Conservation (phyloP, 37 sponge, comb jelly and placozoan species). For the Petrosia ficiformis region DNA sequence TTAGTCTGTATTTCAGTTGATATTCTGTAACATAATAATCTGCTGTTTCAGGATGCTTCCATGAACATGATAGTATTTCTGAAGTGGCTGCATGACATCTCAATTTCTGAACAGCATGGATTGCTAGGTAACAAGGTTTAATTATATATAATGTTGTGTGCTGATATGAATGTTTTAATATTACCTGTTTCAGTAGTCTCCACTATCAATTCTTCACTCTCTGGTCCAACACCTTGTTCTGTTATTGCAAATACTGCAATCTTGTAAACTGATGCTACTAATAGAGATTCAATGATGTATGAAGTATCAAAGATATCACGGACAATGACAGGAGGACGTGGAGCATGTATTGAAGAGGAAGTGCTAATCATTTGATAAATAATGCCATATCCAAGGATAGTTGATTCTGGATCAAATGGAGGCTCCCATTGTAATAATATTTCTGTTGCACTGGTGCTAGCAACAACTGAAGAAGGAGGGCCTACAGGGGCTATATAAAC, state of each 20-base stretch:
- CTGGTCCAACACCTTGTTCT: neutral
- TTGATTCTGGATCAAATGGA: slow-evolving; percentile 3
- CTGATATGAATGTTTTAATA: neutral
- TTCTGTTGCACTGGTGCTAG: neutral
- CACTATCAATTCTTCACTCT: neutral
- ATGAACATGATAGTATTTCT: neutral
- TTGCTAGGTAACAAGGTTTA: neutral
- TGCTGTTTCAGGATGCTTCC: neutral
- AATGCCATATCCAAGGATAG: neutral
- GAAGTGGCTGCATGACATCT: neutral
- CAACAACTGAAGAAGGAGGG: neutral
- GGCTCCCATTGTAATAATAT: neutral
- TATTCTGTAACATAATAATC: neutral
- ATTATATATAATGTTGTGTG: neutral
- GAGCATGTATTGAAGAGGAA: neutral
- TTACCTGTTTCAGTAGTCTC: neutral
- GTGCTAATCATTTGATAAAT: neutral
- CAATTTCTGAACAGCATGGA: neutral
- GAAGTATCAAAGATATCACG: neutral
- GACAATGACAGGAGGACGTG: neutral
- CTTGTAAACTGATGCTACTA: neutral
- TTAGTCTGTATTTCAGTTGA: neutral
- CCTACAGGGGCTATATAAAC: slow-evolving; percentile 8
- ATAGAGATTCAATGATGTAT: neutral
- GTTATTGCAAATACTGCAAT: neutral